Percentiles rank a stretch among this genome's conserved stretches.
These are phyloP conservation scores for Gerris buenoi DNA, from an alignment of 1,140 invertebrate species.

Conservation along the genomic window DNA sequence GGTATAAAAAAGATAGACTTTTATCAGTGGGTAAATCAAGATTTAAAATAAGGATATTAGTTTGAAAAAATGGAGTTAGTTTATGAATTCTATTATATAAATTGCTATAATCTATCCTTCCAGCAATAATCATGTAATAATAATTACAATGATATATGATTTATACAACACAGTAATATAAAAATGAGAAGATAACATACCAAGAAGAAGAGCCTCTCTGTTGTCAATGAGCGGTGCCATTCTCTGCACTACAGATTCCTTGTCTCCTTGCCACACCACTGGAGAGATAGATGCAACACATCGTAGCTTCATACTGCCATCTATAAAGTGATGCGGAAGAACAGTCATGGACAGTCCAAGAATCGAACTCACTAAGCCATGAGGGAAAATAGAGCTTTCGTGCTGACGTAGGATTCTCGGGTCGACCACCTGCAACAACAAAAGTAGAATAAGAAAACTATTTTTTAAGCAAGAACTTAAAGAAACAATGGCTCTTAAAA, in stretches of 20 bases:
- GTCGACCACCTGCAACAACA: conserved; percentile 31
- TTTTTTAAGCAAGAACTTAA: too few relatives aligned
- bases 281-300: conserved; percentile 42
- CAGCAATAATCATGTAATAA: too few relatives aligned
- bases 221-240: conserved; percentile 36
- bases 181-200: conserved; percentile 26
- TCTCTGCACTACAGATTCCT: conserved; percentile 36
- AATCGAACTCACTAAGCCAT: conserved; percentile 37
- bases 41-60: too few relatives aligned
- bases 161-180: too few relatives aligned
- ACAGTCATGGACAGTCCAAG: conserved; percentile 37
- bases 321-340: conserved; percentile 33
- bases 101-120: too few relatives aligned
- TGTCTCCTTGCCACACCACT: conserved; percentile 38
- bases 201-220: conserved; percentile 39
- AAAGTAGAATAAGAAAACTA: too few relatives aligned
- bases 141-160: too few relatives aligned
- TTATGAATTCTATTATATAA: too few relatives aligned
- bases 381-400: conserved; percentile 34
- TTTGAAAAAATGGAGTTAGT: too few relatives aligned
- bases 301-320: conserved; percentile 40
- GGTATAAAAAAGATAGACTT: too few relatives aligned
- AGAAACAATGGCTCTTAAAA: too few relatives aligned
- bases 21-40: too few relatives aligned
- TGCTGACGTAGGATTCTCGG: conserved; percentile 33